phyloP scores from a whole-genome alignment of 92 coral and sea anemone species.

The Epizoanthus scotinus region DNA sequence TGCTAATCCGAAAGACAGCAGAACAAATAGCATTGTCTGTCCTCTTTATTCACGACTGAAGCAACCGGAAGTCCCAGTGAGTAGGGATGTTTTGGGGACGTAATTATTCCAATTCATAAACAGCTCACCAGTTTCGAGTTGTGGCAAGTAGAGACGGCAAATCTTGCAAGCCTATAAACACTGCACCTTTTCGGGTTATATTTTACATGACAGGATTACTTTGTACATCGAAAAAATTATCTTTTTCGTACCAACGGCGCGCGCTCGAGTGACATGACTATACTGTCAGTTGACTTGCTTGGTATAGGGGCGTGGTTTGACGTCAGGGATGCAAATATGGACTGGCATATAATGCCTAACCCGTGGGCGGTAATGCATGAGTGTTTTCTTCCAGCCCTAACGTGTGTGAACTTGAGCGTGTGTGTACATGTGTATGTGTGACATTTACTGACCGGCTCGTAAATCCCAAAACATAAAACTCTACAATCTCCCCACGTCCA shows the following conservation, averaged over 20 bases:
- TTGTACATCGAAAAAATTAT: not conserved
- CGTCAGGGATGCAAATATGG: conserved; percentile 77
- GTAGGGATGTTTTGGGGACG: conserved; percentile 62
- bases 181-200: not conserved
- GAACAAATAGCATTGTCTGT: conserved; percentile 80
- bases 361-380: conserved; percentile 43
- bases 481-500: conserved; percentile 40
- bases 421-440: conserved; percentile 26
- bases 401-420: conserved; percentile 27
- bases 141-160: not conserved
- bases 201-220: not conserved
- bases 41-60: conserved; percentile 73
- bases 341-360: conserved; percentile 48
- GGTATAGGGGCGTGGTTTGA: conserved; percentile 68
- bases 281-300: conserved; percentile 8
- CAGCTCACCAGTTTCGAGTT: conserved; percentile 22
- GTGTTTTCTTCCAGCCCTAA: conserved; percentile 25
- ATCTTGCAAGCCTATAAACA: not conserved
- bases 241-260: not conserved
- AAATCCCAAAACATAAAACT: conserved; percentile 8
- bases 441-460: not conserved
- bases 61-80: conserved; percentile 85
- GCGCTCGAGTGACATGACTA: conserved; percentile 7
- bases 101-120: conserved; percentile 66
- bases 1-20: conserved; percentile 67